Percentiles rank a stretch among this genome's conserved stretches.
phyloP scores from a whole-genome alignment of 2,113 vertebrate species.

The Tychaedon coryphoeus region DNA sequence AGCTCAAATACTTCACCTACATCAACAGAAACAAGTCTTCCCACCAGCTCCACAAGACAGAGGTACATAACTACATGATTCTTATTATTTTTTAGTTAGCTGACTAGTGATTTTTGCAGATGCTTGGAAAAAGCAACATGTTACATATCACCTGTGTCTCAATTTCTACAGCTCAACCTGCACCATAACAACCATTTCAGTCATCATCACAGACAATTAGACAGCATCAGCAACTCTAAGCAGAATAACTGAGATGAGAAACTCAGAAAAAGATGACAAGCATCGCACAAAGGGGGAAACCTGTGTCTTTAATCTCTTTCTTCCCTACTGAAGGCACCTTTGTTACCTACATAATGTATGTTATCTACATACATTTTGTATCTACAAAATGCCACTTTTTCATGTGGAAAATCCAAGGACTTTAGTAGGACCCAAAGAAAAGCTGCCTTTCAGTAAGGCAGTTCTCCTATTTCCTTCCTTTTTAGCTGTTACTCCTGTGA shows the following conservation, averaged over 20 bases:
- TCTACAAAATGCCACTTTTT: not conserved
- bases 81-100: not conserved
- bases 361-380: too few species aligned
- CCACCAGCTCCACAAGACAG: not conserved
- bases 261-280: not conserved
- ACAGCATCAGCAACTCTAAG: not conserved
- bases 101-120: not conserved
- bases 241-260: not conserved
- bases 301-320: not conserved
- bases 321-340: not conserved
- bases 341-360: too few species aligned
- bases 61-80: not conserved
- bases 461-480: not conserved
- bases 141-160: not conserved
- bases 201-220: not conserved
- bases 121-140: not conserved
- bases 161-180: not conserved
- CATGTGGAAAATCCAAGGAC: not conserved
- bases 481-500: not conserved
- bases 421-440: not conserved
- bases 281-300: not conserved
- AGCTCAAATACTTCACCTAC: not conserved
- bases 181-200: not conserved
- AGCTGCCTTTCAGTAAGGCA: not conserved
- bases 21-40: not conserved